phyloP scores from a whole-genome alignment of 1,140 invertebrate genomes.

The Drosophila lowei region DNA sequence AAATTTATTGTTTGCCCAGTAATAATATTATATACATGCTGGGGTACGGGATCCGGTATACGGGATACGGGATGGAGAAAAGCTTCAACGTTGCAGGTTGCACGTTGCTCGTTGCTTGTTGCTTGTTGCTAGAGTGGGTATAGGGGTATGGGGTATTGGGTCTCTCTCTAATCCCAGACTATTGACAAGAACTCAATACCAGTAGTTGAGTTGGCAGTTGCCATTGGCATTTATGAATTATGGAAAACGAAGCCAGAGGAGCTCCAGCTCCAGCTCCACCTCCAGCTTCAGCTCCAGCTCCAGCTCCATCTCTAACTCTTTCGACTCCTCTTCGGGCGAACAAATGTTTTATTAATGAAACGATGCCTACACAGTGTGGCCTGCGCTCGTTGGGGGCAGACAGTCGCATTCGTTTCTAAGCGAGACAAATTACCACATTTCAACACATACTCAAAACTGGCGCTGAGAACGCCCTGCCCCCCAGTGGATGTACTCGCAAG shows the following conservation, averaged over 20 bases:
- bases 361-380: slow-evolving; percentile 55
- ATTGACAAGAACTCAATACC: slow-evolving; percentile 82
- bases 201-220: slow-evolving; percentile 73
- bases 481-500: slow-evolving; percentile 6
- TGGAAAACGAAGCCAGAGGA: slow-evolving; percentile 46
- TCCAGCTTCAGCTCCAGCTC: background rate
- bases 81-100: slow-evolving; percentile 12
- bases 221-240: slow-evolving; percentile 79
- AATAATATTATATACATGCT: slow-evolving; percentile 47
- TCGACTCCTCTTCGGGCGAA: slow-evolving; percentile 54
- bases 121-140: slow-evolving; percentile 2
- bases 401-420: slow-evolving; percentile 63
- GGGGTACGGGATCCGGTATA: background rate
- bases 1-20: slow-evolving; percentile 79
- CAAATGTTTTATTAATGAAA: slow-evolving; percentile 81
- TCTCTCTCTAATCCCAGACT: slow-evolving; percentile 63
- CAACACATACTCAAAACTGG: slow-evolving; percentile 79
- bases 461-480: slow-evolving; percentile 48
- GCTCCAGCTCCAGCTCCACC: slow-evolving; percentile 18
- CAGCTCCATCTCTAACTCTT: background rate
- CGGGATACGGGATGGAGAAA: background rate
- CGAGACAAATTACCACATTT: slow-evolving; percentile 82
- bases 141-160: slow-evolving; percentile 1
- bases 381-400: slow-evolving; percentile 23
- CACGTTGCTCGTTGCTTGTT: background rate